Evolutionary conservation across 2,113 vertebrate species (phyloP).

Genomic region (Recurvirostra avosetta): DNA sequence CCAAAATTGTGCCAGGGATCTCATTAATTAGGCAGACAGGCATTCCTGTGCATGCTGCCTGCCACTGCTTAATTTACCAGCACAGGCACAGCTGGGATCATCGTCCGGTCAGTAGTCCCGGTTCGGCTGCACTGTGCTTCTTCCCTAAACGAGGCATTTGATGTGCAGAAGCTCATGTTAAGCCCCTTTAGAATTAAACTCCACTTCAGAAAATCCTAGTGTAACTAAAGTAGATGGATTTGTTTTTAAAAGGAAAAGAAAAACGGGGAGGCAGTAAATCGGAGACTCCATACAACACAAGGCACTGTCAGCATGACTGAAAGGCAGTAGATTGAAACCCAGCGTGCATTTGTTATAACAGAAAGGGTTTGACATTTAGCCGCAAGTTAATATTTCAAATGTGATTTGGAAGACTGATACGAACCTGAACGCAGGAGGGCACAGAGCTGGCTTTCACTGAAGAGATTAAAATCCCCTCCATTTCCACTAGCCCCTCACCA

Average conservation of each 20-base stretch:
- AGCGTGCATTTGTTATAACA: neutral
- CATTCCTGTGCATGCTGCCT: neutral
- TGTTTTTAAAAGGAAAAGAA: neutral
- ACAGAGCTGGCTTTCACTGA: neutral
- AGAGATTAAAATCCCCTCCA: neutral
- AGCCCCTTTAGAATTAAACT: neutral
- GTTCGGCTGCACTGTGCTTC: accelerated
- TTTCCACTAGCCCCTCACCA: neutral
- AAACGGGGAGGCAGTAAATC: neutral
- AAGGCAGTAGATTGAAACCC: neutral
- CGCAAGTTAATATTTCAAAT: neutral
- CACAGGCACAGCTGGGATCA: neutral
- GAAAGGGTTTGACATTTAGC: neutral
- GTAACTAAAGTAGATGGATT: neutral
- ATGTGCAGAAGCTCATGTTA: neutral
- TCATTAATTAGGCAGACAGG: neutral
- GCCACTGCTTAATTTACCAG: neutral
- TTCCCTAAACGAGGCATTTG: neutral
- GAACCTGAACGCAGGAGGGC: neutral
- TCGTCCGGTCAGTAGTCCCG: neutral
- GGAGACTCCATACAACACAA: neutral
- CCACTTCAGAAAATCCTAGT: neutral
- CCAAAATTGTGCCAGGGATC: neutral
- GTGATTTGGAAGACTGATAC: neutral
- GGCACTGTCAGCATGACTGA: neutral